Percentiles rank a stretch among this genome's conserved stretches.
Conservation (phyloP, 2,888 invertebrate species). For the Euzetes globulus region DNA sequence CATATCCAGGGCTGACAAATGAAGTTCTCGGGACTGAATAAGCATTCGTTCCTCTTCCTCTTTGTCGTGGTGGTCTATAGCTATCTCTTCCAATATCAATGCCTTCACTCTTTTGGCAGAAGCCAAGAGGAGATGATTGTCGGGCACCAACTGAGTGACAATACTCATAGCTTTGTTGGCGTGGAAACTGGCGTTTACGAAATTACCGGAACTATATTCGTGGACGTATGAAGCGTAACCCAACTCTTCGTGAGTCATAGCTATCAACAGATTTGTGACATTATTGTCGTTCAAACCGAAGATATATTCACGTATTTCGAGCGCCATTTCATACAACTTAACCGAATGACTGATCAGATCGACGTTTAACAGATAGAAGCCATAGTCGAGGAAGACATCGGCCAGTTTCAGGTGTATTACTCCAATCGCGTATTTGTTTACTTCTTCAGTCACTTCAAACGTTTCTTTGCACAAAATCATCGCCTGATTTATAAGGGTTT, state of each 20-base stretch:
- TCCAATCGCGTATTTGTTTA: not conserved
- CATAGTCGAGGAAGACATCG: slow-evolving; percentile 77
- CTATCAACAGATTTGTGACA: slow-evolving; percentile 66
- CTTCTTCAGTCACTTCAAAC: slow-evolving; percentile 30
- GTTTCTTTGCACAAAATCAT: slow-evolving; percentile 58
- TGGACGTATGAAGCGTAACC: slow-evolving; percentile 87
- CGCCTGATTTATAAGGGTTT: slow-evolving; percentile 72
- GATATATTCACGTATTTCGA: slow-evolving; percentile 63
- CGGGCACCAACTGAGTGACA: slow-evolving; percentile 68
- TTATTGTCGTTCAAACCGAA: slow-evolving; percentile 60
- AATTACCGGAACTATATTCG: slow-evolving; percentile 81
- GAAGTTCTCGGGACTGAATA: slow-evolving; percentile 70
- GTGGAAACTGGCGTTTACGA: slow-evolving; percentile 71
- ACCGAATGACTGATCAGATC: slow-evolving; percentile 77
- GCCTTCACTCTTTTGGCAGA: slow-evolving; percentile 87
- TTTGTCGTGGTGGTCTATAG: slow-evolving; percentile 62
- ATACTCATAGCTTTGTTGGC: slow-evolving; percentile 73
- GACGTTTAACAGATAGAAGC: slow-evolving; percentile 79
- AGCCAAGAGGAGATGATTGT: slow-evolving; percentile 73
- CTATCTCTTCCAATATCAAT: slow-evolving; percentile 84
- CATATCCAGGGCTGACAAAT: slow-evolving; percentile 69
- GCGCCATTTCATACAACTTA: slow-evolving; percentile 64
- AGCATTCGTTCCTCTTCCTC: slow-evolving; percentile 56
- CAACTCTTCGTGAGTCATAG: slow-evolving; percentile 80
- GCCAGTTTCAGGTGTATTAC: slow-evolving; percentile 69